Base-by-base conservation (phyloP, 1,140 invertebrate species). In the Pissodes strobi region DNA sequence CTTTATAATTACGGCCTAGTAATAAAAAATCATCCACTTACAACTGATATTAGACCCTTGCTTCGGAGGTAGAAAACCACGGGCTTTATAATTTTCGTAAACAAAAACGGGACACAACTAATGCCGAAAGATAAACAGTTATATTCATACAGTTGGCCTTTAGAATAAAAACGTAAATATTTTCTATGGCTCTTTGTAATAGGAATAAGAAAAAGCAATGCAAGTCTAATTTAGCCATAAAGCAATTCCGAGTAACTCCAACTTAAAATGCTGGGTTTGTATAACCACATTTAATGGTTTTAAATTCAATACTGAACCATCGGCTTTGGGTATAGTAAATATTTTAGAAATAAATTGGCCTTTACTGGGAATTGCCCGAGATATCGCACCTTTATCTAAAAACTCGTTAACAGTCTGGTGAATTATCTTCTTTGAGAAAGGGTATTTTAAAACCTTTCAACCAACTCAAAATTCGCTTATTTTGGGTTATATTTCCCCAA, bases 41-140 rank as follows among this genome's bases (percentile, higher is more conserved):
- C 2, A 51, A 51, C 18, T 23, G 21, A 37, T 1, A 23, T 2
- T 17, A 52, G 13, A 9, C 45, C 67, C 25, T 52, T 21, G 2
- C 13, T 34, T 13, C 71, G 51, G 38, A 74, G 43, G 45, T 19
- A 30, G 2, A 30, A 9, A 8, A 69, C 43, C 6, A 72, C 60
- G n/a, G 69, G 69, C 38, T 73, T 72, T n/a, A 73, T 51, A 6
- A 74, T 1, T 46, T 74, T 74, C 5, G 69, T 70, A 46, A 71
- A 69, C 2, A 66, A 25, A 3, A 30, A 61, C 1, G 69, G 66
- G 0, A 55, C 53, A 1, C 30, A 38, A 23, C 21, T 46, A 17
- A 69, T 45, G 2, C 68, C 69, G 41, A 43, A 64, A 10, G 55
- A 21, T 18, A 71, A 39, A 4, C 61, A 64, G n/a, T 18, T 66